A percentile compares a stretch with the other conserved stretches of the same genome.
These are phyloP conservation scores for Isichthys henryi DNA, from an alignment of 2,113 vertebrate species.

Conservation along the genomic window DNA sequence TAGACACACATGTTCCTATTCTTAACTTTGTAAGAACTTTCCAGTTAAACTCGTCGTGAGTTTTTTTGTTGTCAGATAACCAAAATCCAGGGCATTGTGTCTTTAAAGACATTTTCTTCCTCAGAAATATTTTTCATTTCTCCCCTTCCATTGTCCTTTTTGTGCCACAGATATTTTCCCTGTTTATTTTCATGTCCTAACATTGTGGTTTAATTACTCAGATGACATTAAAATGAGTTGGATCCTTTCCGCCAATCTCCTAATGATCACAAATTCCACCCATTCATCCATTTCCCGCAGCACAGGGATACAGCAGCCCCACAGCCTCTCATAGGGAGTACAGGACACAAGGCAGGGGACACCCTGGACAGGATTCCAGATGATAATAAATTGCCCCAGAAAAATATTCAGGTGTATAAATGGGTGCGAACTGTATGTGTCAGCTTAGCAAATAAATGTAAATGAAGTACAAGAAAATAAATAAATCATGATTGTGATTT, in stretches of 20 bases:
- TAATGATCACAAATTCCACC: not conserved
- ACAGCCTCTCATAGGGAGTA: not conserved
- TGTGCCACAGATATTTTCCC: not conserved
- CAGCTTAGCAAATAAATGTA: not conserved
- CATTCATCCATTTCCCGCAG: not conserved
- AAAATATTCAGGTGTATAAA: not conserved
- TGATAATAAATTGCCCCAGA: not conserved
- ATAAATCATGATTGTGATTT: slow-evolving; percentile 4
- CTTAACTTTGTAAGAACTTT: not conserved
- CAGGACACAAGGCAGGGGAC: not conserved
- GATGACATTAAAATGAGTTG: not conserved
- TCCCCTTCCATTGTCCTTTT: not conserved
- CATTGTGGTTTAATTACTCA: not conserved
- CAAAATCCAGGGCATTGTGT: not conserved
- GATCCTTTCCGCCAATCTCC: not conserved
- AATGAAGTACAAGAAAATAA: slow-evolving; percentile 3
- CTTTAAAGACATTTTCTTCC: not conserved
- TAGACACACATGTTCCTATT: not conserved
- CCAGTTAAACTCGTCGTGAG: not conserved
- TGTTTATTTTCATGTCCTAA: not conserved
- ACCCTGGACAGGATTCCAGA: not conserved
- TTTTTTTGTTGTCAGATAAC: not conserved
- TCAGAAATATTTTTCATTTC: not conserved
- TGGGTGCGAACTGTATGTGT: not conserved
- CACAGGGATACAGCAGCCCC: not conserved